These are phyloP conservation scores for Notoglanidium macrostoma DNA, from an alignment of 2,797 vertebrate species.

Conservation along the genomic window DNA sequence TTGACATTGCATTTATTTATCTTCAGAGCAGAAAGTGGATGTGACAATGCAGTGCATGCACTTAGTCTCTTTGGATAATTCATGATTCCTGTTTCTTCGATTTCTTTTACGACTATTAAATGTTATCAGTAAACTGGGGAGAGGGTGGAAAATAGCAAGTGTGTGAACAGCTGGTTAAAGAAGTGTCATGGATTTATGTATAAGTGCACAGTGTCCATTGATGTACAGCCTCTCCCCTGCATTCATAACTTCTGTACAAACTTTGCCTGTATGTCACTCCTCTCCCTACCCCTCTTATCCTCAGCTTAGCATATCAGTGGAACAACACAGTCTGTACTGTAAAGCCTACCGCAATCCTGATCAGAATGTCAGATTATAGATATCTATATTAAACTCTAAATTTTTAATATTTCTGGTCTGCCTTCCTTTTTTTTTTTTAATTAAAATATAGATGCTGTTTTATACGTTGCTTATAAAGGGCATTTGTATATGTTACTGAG, in stretches of 20 bases:
- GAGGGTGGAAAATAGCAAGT: constrained; percentile 30
- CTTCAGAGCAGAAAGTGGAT: constrained; percentile 23
- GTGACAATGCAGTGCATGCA: constrained; percentile 47
- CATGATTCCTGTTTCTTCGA: constrained; percentile 65
- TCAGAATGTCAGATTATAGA: constrained; percentile 85
- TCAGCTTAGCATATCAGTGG: constrained; percentile 81
- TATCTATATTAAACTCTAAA: constrained; percentile 82
- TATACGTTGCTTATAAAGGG: not conserved
- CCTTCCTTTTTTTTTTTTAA: constrained; percentile 19
- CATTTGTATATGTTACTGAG: constrained; percentile 5
- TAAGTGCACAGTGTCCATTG: constrained; percentile 71
- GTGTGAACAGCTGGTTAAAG: constrained; percentile 56
- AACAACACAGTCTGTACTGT: constrained; percentile 80
- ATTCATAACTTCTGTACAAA: constrained; percentile 74
- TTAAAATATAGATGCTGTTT: constrained; percentile 1
- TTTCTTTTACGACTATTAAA: constrained; percentile 60
- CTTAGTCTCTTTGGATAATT: constrained; percentile 62
- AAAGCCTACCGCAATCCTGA: constrained; percentile 81
- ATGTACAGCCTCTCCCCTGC: constrained; percentile 76
- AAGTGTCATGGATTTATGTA: constrained; percentile 66
- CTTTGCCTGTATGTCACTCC: constrained; percentile 71
- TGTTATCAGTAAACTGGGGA: constrained; percentile 41
- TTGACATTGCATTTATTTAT: not conserved
- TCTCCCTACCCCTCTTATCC: constrained; percentile 54
- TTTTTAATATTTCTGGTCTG: constrained; percentile 75